Evolutionary conservation across 2,888 invertebrate species (phyloP), one percentile per base, ranked within the genome.

Genomic region (Prosopocoilus inquinatus): DNA sequence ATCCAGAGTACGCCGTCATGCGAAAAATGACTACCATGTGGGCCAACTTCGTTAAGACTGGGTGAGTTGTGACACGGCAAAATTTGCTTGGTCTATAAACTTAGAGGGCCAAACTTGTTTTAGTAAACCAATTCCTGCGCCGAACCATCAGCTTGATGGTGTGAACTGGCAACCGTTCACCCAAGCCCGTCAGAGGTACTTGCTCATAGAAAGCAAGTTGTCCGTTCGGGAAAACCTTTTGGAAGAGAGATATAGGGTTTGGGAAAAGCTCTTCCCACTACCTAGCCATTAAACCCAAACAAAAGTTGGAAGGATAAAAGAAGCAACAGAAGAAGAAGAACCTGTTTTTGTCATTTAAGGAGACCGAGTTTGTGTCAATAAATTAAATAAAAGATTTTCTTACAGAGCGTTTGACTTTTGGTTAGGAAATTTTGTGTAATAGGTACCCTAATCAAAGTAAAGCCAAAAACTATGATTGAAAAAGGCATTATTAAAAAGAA

Each of bases 81-180:
- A 9, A 16, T 9, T 2, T 11, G 9, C 12, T 11, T 5, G 20
- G 20, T 28, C 7, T 7, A n/a, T n/a, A 9, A 45, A 20, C 5
- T 3, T 13, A 38, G 3, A 5, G n/a, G n/a, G 20, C 20, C 20
- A 28, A 28, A 28, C 5, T 38, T 9, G 7, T 67, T 70, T 28
- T 69, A 86, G 79, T 68, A 82, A 75, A 69, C 83, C 79, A 4
- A 75, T 77, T 48, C 76, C 77, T 0, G 68, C 68, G 7, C 61
- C 67, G 11, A 66, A 70, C 9, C 65, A 68, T 2, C 57, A 67
- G 8, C 64, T 76, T 48, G 69, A 70, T 45, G 71, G 73, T 35
- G 67, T 74, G 0, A 74, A 67, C 38, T 80, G 80, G 79, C 72
- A 74, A 35, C 72, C 73, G 13, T 76, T 73, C 39, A 71, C 69